Conservation (phyloP, 2,113 vertebrate genomes). For the Epinephelus cyanopodus region DNA sequence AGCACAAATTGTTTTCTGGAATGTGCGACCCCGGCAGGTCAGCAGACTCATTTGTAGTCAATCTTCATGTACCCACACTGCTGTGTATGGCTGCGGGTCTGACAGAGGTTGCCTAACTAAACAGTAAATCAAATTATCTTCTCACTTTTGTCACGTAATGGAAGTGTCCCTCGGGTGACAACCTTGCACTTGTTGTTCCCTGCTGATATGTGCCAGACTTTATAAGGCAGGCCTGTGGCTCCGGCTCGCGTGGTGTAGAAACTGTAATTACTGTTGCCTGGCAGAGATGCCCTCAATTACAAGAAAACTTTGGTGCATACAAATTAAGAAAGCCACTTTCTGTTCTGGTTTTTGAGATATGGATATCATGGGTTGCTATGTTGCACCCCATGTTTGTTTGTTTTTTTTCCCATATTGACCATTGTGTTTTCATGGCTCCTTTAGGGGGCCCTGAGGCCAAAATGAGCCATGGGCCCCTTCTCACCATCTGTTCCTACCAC, state of each 20-base stretch:
- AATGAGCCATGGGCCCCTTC: background rate
- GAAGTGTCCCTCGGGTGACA: conserved; percentile 81
- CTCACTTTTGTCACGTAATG: conserved; percentile 80
- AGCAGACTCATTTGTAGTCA: conserved; percentile 87
- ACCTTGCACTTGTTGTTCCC: conserved; percentile 78
- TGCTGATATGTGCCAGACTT: conserved; percentile 76
- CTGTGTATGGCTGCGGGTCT: conserved; percentile 81
- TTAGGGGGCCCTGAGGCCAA: background rate
- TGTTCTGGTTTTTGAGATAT: conserved; percentile 47
- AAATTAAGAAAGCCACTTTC: conserved; percentile 48
- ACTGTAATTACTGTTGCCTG: conserved; percentile 75
- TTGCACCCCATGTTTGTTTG: background rate
- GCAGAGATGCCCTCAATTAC: conserved; percentile 73
- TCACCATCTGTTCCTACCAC: background rate
- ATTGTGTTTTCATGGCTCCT: background rate
- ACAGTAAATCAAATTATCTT: conserved; percentile 89
- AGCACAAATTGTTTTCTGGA: conserved; percentile 73
- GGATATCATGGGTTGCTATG: background rate
- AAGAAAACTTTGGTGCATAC: conserved; percentile 66
- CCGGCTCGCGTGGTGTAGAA: conserved; percentile 42
- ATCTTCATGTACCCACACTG: conserved; percentile 76
- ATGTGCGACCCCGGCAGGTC: conserved; percentile 83
- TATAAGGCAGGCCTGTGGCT: conserved; percentile 74
- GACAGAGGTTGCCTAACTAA: conserved; percentile 86
- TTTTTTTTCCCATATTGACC: background rate